These are phyloP conservation scores for Pelodytes ibericus DNA, from an alignment of 2,797 vertebrate genomes.

Conservation along the genomic window DNA sequence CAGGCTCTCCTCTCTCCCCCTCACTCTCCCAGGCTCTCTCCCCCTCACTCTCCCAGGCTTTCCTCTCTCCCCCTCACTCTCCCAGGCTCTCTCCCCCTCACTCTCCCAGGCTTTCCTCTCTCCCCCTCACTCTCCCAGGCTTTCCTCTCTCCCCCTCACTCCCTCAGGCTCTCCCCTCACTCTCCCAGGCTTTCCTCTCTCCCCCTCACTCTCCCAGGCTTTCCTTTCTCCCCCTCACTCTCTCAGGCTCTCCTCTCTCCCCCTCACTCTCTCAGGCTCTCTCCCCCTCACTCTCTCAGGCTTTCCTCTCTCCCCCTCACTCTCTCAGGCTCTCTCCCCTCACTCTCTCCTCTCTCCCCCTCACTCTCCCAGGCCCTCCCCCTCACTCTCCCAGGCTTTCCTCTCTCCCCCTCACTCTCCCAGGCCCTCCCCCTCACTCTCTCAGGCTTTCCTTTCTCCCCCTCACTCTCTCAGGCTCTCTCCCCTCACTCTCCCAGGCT, in stretches of 20 bases:
- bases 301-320: too few species aligned
- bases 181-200: too few species aligned
- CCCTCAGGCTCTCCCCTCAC: too few species aligned
- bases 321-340: too few species aligned
- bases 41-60: not conserved
- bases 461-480: not conserved
- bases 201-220: too few species aligned
- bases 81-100: not conserved
- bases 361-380: not conserved
- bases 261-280: too few species aligned
- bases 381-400: too few species aligned
- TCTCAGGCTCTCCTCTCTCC: too few species aligned
- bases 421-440: not conserved
- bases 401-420: not conserved
- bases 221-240: too few species aligned
- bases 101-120: not conserved
- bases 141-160: too few species aligned
- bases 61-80: not conserved
- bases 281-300: too few species aligned
- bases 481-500: not conserved
- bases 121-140: not conserved
- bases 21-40: not conserved
- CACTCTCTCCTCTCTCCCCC: too few species aligned
- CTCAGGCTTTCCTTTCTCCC: not conserved
- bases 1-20: not conserved